These are phyloP conservation scores for Tridacna gigas DNA, from an alignment of 2,888 invertebrate genomes.

Conservation along the genomic window DNA sequence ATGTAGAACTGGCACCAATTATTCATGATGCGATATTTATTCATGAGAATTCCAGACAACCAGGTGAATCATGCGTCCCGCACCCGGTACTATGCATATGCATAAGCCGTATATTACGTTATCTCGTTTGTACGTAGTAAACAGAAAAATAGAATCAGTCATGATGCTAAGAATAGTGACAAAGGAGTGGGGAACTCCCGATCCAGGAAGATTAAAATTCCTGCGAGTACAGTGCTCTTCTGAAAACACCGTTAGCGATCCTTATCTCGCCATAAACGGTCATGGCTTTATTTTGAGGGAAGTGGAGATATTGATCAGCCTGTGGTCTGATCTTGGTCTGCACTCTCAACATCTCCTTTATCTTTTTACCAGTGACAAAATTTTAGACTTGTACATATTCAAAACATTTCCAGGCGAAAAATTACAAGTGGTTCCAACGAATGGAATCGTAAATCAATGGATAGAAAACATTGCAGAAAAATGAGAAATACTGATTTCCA, in stretches of 20 bases:
- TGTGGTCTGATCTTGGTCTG: no score
- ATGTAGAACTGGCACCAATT: background rate
- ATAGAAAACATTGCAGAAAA: background rate
- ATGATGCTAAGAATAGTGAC: slow-evolving; percentile 7
- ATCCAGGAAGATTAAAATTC: background rate
- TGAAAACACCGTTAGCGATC: no score
- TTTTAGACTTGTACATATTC: background rate
- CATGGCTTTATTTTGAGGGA: no score
- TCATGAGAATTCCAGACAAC: background rate
- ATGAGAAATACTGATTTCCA: background rate
- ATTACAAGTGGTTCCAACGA: no score
- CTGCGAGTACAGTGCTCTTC: no score
- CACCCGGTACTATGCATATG: no score
- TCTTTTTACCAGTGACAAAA: background rate
- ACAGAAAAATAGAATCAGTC: no score
- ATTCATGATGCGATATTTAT: slow-evolving; percentile 15
- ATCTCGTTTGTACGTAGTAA: background rate
- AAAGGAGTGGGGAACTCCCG: slow-evolving; percentile 11
- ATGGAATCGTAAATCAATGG: no score
- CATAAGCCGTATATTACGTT: background rate
- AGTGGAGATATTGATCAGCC: no score
- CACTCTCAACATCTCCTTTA: no score
- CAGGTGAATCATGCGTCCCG: slow-evolving; percentile 6
- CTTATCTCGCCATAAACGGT: no score
- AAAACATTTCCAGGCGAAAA: background rate